Evolutionary conservation across 2,888 invertebrate species (phyloP), one percentile per base, ranked within the genome.

Genomic region (Dynastes tityus): DNA sequence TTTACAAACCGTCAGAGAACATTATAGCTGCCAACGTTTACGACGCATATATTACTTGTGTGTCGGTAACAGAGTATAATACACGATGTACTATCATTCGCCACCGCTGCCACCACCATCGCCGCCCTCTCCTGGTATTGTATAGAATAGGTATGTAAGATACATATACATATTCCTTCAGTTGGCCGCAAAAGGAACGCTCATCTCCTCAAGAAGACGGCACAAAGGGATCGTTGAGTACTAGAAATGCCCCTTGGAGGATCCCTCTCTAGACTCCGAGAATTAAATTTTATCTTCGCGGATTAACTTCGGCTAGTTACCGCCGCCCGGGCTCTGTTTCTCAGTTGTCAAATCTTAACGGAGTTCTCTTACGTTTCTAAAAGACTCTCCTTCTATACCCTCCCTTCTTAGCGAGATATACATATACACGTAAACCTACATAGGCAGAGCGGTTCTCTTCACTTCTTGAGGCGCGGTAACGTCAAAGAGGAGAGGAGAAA

Each of bases 281-380:
- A 83, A 82, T 83, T 83, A 83, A 83, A 83, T 83, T 83, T 83
- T 83, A 83, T 83, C 83, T 82, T 79, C 79, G 51, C 80, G 82
- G 82, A 82, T 82, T 82, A 83, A 83, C 83, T 82, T 81, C 81
- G 78, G 58, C 68, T 58, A 40, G 45, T 27, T 49, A 49, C 67
- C 45, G 22, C 73, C 68, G 13, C 51, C 29, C 53, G 4, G 16
- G 13, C 40, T 29, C 53, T 16, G 22, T 49, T 49, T 67, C 32
- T 9, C 37, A 73, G 58, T 73, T 61, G 73, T 73, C 73, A 73
- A 73, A 73, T 58, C 61, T 61, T 73, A 58, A 58, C 58, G 16
- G 45, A 67, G 73, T 40, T 58, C 55, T 55, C 16, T 37, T 55
- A n/a, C 32, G 40, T 73, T 53, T 13, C 70, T 51, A 27, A 51